Conservation (phyloP, 2,797 vertebrate genomes). For the Chloroceryle amazona region DNA sequence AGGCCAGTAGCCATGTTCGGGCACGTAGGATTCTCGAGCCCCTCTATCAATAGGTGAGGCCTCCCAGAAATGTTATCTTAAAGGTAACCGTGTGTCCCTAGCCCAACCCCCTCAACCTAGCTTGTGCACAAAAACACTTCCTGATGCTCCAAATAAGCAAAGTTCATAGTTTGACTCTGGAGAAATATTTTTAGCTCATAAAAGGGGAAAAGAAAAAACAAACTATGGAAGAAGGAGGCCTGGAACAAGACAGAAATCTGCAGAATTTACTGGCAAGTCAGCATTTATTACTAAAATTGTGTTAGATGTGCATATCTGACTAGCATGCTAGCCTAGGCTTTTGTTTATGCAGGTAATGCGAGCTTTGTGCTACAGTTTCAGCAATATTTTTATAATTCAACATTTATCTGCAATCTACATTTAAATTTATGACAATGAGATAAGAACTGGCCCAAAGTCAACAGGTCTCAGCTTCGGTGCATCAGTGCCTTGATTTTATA, state of each 20-base stretch:
- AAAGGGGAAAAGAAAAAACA: neutral
- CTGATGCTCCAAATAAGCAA: neutral
- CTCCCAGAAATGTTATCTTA: neutral
- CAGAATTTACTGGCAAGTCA: neutral
- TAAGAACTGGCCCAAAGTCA: neutral
- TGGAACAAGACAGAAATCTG: neutral
- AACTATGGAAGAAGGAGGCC: neutral
- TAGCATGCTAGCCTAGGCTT: neutral
- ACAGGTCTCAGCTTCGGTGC: neutral
- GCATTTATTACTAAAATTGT: neutral
- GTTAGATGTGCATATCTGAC: neutral
- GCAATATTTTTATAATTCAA: neutral
- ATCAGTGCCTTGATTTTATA: neutral
- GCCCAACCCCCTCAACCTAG: neutral
- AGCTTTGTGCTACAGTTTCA: neutral
- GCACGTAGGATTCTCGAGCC: neutral
- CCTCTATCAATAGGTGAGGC: fast-evolving
- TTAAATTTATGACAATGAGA: neutral
- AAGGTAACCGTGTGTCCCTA: neutral
- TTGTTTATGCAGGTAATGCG: neutral
- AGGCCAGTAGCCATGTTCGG: neutral
- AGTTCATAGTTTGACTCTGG: neutral
- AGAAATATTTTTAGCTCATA: neutral
- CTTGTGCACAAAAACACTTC: neutral
- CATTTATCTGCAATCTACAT: neutral